Base-by-base conservation (phyloP, 2,888 invertebrate species). In the Melitaea athalia region DNA sequence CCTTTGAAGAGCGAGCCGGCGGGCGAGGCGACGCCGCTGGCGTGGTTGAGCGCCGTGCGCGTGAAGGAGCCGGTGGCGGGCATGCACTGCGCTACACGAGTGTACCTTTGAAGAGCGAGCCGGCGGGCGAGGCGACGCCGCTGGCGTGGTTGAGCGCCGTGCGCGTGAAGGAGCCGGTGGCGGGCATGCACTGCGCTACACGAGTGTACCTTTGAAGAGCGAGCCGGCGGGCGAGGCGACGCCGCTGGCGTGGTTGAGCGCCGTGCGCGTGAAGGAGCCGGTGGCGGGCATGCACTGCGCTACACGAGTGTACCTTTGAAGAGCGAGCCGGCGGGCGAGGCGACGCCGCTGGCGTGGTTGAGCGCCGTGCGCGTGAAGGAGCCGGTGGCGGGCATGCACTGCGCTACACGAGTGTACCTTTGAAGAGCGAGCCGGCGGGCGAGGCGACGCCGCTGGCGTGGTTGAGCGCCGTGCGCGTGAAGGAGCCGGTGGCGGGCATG, bases 141-240 rank as follows among this genome's bases (percentile, higher is more conserved):
- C 97, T 97, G 63, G 97, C 96, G 83, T 98, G 96, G 91, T 98
- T 98, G 45, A 99, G 95, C 3, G 98, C 98, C 1, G 98, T 96
- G 71, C 97, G 92, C 0, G 97, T 96, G 88, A 97, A 97, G 24
- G 97, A 97, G 67, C 97, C 98, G 7, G 97, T 96, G 1, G 96
- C 94, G 0, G 98, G 98, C 95, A 98, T 98, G 55, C 97, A 95
- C 64, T 95, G 94, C 0, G 97, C 95, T n/a, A n/a, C n/a, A n/a
- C n/a, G n/a, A n/a, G n/a, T n/a, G n/a, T n/a, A n/a, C n/a, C n/a
- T n/a, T n/a, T n/a, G n/a, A n/a, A n/a, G n/a, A n/a, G 84, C 0
- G 97, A 97, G 0, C 97, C 97, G 14, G 97, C 93, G 0, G 97
- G 95, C 0, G 98, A 98, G 75, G 94, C 93, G 0, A 98, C 98